A percentile compares a stretch with the other conserved stretches of the same genome.
Conservation (phyloP, 2,888 invertebrate genomes). For the Meloe dianella region DNA sequence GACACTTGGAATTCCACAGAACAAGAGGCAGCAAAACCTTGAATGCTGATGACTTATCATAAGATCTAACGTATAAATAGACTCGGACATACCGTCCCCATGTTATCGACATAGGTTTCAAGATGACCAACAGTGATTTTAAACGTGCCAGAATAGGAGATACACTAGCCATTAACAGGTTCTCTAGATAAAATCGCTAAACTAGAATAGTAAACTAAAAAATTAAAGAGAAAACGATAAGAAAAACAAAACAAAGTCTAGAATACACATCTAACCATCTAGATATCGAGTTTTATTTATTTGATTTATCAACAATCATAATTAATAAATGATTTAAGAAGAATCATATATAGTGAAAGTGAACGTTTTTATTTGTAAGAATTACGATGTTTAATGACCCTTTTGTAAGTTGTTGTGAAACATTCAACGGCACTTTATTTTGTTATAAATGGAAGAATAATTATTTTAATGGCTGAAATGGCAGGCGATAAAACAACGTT, state of each 20-base stretch:
- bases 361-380: constrained; percentile 17
- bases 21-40: constrained; percentile 30
- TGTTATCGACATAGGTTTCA: constrained; percentile 19
- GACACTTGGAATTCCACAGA: constrained; percentile 43
- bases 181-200: constrained; percentile 26
- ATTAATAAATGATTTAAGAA: background rate
- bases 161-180: constrained; percentile 35
- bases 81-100: constrained; percentile 17
- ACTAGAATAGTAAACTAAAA: background rate
- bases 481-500: constrained; percentile 33
- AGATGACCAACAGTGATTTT: constrained; percentile 34
- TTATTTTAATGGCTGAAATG: constrained; percentile 38
- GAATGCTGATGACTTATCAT: constrained; percentile 34
- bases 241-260: no score
- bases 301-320: background rate
- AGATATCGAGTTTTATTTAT: no score
- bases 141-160: constrained; percentile 33
- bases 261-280: no score
- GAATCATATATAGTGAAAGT: constrained; percentile 24
- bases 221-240: background rate
- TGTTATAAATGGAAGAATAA: constrained; percentile 26
- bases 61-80: constrained; percentile 35
- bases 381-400: constrained; percentile 25
- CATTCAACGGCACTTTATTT: constrained; percentile 17
- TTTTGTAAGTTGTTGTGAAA: constrained; percentile 18